Base-by-base conservation (phyloP, 1,140 invertebrate genomes). In the Saccostrea echinata region DNA sequence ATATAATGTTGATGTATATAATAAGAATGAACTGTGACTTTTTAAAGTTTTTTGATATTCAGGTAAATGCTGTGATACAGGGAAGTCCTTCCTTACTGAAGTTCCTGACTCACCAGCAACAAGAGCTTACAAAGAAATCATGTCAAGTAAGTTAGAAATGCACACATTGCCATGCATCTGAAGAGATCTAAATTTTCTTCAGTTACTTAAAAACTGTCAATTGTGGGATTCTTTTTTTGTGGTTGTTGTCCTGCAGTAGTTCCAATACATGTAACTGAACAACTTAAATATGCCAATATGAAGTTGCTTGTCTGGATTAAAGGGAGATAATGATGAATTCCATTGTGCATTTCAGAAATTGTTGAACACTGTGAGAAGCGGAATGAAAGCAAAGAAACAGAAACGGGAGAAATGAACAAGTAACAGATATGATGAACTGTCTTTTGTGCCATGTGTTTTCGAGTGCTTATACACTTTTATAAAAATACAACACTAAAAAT, bases 21-120 rank as follows among this genome's bases (percentile, higher is more conserved):
- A 43, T n/a, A 51, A 83, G 35, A 51, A 21, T 24, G 13, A 13
- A 53, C 13, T n/a, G 16, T 51, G 43, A 33, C 13, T 33, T 81
- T 81, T 0, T 6, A 33, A 9, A 2, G 16, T 21, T 30, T 53
- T 83, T 83, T 80, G 1, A 21, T 80, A 21, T 80, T 80, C 88
- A 95, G 94, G 94, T 61, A 93, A 94, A 91, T 94, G 93, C 86
- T 95, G 97, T 94, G 98, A 98, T 95, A 95, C 97, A 90, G 98
- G 98, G 52, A 96, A 95, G 88, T 96, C 97, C 91, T 96, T 96
- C 93, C 93, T 97, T 9, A 95, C 94, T 12, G 96, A 97, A 91
- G 95, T 96, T 88, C 96, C 97, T 16, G 95, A 97, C 86, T 97
- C 97, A 18, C 96, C 96, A 57, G 96, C 97, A 6, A 95, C 97